Evolutionary conservation across 2,888 invertebrate species (phyloP).

Genomic region (Heterodera filipjevi): DNA sequence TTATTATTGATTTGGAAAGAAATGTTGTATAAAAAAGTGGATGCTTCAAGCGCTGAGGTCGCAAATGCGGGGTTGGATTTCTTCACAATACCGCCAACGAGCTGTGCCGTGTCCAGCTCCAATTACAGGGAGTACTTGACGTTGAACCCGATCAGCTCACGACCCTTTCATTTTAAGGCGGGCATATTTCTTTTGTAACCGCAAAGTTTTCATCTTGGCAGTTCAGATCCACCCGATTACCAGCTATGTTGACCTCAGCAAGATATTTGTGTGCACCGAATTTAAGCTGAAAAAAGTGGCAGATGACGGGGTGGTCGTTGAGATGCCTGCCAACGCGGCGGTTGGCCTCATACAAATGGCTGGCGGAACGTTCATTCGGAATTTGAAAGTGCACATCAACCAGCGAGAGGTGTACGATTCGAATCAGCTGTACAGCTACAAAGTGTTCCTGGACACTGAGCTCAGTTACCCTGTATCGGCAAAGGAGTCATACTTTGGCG

Average conservation of each 20-base stretch:
- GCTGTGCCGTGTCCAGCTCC: not conserved
- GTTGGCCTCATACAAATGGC: not conserved
- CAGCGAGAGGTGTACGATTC: constrained; percentile 18
- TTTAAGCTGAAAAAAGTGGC: constrained; percentile 1
- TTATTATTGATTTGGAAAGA: not conserved
- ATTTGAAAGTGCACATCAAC: constrained; percentile 13
- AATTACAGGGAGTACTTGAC: not conserved
- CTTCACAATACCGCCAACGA: not conserved
- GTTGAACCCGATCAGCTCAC: not conserved
- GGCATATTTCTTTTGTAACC: not conserved
- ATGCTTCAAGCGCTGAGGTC: not conserved
- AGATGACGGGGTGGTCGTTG: not conserved
- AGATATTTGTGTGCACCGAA: not conserved
- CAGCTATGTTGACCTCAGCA: not conserved
- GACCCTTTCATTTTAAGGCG: not conserved
- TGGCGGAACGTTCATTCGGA: not conserved
- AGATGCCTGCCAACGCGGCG: not conserved
- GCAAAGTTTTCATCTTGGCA: not conserved
- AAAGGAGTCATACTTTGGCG: not conserved
- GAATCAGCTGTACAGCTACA: constrained; percentile 12
- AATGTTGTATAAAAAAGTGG: constrained; percentile 7
- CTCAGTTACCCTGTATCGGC: not conserved
- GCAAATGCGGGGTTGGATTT: not conserved
- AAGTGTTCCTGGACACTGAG: constrained; percentile 1
- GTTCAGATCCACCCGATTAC: not conserved